Conservation (phyloP, 2,797 vertebrate genomes). For the Tauraco hartlaubi region DNA sequence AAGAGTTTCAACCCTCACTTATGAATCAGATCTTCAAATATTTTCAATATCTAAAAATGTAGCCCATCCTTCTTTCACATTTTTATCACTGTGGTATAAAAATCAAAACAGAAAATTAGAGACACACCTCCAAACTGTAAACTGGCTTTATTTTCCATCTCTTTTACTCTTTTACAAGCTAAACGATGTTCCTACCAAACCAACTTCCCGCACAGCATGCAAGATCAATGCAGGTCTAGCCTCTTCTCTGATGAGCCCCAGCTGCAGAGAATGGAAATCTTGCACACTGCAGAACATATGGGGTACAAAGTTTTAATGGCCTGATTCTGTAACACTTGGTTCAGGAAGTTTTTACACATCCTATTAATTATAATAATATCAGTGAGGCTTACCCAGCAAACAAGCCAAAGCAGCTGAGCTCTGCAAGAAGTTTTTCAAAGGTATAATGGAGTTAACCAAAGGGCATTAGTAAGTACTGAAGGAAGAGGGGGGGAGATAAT, state of each 20-base stretch:
- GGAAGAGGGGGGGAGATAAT: background rate
- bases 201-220: background rate
- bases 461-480: conserved; percentile 48
- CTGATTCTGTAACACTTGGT: background rate
- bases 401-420: conserved; percentile 65
- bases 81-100: background rate
- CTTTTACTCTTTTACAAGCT: background rate
- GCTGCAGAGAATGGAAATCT: background rate
- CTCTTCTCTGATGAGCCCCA: background rate
- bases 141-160: background rate
- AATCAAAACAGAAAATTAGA: background rate
- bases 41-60: background rate
- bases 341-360: conserved; percentile 44
- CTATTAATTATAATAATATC: conserved; percentile 62
- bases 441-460: conserved; percentile 63
- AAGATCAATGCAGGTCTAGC: background rate
- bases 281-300: background rate
- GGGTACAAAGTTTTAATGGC: background rate
- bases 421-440: conserved; percentile 65
- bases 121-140: background rate
- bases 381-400: conserved; percentile 59
- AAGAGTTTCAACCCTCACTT: background rate
- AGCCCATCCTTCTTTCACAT: background rate
- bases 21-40: background rate
- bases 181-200: background rate